Conservation (phyloP, 2,888 invertebrate genomes). For the Imbricaverruca yamaguchii region DNA sequence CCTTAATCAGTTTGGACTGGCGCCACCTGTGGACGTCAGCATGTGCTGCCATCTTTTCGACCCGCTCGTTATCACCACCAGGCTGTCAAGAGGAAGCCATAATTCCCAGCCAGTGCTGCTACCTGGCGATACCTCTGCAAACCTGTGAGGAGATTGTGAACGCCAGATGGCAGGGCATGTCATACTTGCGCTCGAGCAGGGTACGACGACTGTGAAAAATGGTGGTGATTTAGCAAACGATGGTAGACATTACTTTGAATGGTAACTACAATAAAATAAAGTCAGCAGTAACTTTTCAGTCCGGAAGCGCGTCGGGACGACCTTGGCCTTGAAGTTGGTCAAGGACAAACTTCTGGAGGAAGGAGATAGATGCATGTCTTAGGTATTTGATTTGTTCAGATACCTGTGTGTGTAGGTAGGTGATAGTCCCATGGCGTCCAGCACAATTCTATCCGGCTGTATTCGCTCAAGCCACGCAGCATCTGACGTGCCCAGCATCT, state of each 20-base stretch:
- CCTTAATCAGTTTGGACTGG: background rate
- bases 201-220: background rate
- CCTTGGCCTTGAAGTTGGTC: background rate
- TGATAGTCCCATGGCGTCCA: too few relatives aligned
- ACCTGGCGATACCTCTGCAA: background rate
- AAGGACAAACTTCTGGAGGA: background rate
- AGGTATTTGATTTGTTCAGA: too few relatives aligned
- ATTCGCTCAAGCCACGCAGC: too few relatives aligned
- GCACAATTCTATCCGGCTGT: too few relatives aligned
- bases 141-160: background rate
- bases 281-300: background rate
- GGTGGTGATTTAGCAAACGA: slow-evolving; percentile 20
- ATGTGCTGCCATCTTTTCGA: background rate
- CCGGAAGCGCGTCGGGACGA: background rate
- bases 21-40: background rate
- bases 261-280: slow-evolving; percentile 12
- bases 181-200: background rate
- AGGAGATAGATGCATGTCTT: too few relatives aligned
- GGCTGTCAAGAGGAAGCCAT: too few relatives aligned
- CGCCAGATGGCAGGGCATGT: background rate
- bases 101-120: background rate
- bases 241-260: background rate
- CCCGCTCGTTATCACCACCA: too few relatives aligned
- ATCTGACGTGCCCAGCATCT: too few relatives aligned
- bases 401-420: too few relatives aligned